These are phyloP conservation scores for Zaprionus capensis DNA, from an alignment of 1,140 invertebrate genomes.

Conservation along the genomic window DNA sequence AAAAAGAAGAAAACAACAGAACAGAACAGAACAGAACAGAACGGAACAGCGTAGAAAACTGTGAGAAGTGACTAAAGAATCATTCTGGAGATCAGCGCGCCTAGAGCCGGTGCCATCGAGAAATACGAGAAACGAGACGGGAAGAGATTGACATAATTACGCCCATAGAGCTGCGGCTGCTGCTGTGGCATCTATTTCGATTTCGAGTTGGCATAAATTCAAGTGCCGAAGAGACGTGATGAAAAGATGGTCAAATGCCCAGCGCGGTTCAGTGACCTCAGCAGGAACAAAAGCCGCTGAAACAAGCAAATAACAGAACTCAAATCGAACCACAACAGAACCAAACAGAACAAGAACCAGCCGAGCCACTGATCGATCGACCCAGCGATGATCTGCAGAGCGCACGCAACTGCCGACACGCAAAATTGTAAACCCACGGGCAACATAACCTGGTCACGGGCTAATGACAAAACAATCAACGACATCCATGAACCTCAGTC, in stretches of 20 bases:
- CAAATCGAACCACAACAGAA: neutral
- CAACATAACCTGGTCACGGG: slow-evolving; percentile 40
- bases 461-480: slow-evolving; percentile 80
- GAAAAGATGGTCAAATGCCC: slow-evolving; percentile 33
- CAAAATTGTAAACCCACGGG: slow-evolving; percentile 20
- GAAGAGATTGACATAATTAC: slow-evolving; percentile 69
- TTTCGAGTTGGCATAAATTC: slow-evolving; percentile 72
- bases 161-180: slow-evolving; percentile 27
- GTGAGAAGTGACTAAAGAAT: slow-evolving; percentile 30
- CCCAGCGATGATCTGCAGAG: neutral
- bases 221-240: slow-evolving; percentile 57
- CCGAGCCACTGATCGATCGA: neutral
- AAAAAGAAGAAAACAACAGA: slow-evolving; percentile 4
- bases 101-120: slow-evolving; percentile 4
- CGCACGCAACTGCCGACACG: neutral
- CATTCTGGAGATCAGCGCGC: slow-evolving; percentile 32
- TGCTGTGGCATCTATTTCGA: slow-evolving; percentile 26
- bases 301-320: slow-evolving; percentile 4
- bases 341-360: slow-evolving; percentile 4
- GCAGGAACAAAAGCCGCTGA: slow-evolving; percentile 22
- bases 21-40: slow-evolving; percentile 3
- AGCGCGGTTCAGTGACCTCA: slow-evolving; percentile 44
- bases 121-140: slow-evolving; percentile 5
- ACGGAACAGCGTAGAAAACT: slow-evolving; percentile 10
- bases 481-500: slow-evolving; percentile 35